These are phyloP conservation scores for Cryptocephalus primarius DNA, from an alignment of 2,888 invertebrate species.

Conservation along the genomic window DNA sequence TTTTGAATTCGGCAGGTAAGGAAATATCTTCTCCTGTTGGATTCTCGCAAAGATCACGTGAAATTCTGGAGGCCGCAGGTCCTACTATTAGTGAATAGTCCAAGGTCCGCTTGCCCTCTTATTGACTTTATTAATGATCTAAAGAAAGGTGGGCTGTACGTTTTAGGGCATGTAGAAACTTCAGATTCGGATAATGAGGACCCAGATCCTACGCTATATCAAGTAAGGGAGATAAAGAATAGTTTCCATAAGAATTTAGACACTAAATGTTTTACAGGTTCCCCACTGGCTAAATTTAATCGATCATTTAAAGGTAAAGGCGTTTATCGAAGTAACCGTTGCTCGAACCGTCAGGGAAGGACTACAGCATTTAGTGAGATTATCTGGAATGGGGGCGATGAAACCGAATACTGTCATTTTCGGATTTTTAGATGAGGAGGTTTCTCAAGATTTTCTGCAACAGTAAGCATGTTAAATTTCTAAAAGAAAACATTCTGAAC, in stretches of 20 bases:
- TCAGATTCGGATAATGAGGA: conserved; percentile 39
- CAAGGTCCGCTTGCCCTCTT: conserved; percentile 79
- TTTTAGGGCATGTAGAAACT: conserved; percentile 74
- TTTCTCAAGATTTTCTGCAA: conserved; percentile 69
- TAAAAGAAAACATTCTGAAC: no score
- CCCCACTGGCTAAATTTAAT: conserved; percentile 88
- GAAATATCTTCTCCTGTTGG: conserved; percentile 90
- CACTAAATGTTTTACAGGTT: conserved; percentile 30
- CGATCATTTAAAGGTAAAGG: conserved; percentile 91
- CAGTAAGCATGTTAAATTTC: conserved; percentile 36
- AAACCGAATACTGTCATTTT: conserved; percentile 96
- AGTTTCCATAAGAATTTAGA: no score
- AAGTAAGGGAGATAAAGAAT: conserved; percentile 26
- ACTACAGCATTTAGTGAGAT: conserved; percentile 78
- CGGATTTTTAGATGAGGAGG: conserved; percentile 76
- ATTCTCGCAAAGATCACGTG: conserved; percentile 94
- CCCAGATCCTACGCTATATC: conserved; percentile 61
- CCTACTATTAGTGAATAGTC: conserved; percentile 82
- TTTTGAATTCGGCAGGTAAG: conserved; percentile 37
- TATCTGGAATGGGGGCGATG: conserved; percentile 97
- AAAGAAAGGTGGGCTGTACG: conserved; percentile 87
- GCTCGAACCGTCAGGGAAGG: conserved; percentile 79
- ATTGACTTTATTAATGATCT: conserved; percentile 97
- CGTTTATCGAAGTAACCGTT: conserved; percentile 90
- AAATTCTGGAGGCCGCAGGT: conserved; percentile 99